Conservation (phyloP, 1,140 invertebrate genomes). For the Scaptomyza pallida region DNA sequence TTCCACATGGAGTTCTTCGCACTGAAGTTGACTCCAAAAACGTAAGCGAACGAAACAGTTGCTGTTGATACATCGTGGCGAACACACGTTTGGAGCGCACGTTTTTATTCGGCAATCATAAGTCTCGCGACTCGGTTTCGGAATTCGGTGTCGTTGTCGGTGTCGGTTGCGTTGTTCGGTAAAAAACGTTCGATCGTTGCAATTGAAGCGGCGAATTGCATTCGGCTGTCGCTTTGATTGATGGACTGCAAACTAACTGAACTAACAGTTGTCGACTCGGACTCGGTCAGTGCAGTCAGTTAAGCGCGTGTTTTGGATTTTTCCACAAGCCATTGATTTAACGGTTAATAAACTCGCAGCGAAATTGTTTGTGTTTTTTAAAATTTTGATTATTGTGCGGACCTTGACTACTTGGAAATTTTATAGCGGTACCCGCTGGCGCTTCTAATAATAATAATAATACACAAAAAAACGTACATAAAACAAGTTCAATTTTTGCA, state of each 20-base stretch:
- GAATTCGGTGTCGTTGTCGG: constrained; percentile 22
- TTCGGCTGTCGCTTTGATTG: constrained; percentile 66
- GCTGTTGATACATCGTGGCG: constrained; percentile 65
- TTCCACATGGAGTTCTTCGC: constrained; percentile 57
- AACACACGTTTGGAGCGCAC: constrained; percentile 55
- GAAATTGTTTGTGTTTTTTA: constrained; percentile 35
- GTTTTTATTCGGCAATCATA: constrained; percentile 8
- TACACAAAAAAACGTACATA: constrained; percentile 36
- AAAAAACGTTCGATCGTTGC: constrained; percentile 50
- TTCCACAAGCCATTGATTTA: not conserved
- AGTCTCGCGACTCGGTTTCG: constrained; percentile 19
- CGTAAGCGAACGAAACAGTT: constrained; percentile 47
- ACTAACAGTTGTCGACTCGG: constrained; percentile 53
- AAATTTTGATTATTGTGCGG: constrained; percentile 41
- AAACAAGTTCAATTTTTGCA: constrained; percentile 69
- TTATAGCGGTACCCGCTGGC: constrained; percentile 65
- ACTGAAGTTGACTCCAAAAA: constrained; percentile 46
- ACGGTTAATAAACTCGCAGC: constrained; percentile 9
- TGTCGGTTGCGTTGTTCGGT: constrained; percentile 43
- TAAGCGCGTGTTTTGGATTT: constrained; percentile 8
- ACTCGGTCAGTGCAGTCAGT: constrained; percentile 64
- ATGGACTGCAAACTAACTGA: constrained; percentile 47
- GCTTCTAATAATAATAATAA: constrained; percentile 50
- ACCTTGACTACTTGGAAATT: constrained; percentile 31
- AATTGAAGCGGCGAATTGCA: constrained; percentile 54